These are phyloP conservation scores for Spinus pinus DNA, from an alignment of 2,797 vertebrate genomes.

Conservation along the genomic window DNA sequence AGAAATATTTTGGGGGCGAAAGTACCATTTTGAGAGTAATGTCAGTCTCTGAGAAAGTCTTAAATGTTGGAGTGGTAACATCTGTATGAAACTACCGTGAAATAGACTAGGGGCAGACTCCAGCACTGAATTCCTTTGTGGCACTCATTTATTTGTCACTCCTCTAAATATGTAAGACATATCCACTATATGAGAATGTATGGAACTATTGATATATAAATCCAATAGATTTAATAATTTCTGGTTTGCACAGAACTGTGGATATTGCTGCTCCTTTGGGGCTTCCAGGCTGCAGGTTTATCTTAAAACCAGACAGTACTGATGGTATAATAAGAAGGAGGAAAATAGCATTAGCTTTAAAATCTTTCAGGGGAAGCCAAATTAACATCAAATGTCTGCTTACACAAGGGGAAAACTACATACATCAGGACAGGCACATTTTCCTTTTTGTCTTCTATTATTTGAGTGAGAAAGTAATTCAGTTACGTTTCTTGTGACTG, in stretches of 20 bases:
- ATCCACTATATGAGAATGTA: neutral
- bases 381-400: neutral
- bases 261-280: neutral
- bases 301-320: neutral
- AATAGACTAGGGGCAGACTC: neutral
- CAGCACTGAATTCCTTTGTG: neutral
- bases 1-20: neutral
- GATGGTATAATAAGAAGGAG: neutral
- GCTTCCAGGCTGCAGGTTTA: neutral
- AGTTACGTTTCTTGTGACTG: neutral
- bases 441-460: neutral
- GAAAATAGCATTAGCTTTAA: neutral
- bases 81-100: neutral
- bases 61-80: neutral
- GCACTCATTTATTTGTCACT: neutral
- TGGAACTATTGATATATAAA: neutral
- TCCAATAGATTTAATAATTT: neutral
- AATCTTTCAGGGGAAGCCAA: neutral
- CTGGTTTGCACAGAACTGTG: neutral
- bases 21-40: neutral
- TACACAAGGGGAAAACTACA: fast-evolving
- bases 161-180: neutral
- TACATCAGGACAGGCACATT: neutral
- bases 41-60: neutral
- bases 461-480: neutral